Conservation (phyloP, 2,113 vertebrate species). For the Oncorhynchus masou region DNA sequence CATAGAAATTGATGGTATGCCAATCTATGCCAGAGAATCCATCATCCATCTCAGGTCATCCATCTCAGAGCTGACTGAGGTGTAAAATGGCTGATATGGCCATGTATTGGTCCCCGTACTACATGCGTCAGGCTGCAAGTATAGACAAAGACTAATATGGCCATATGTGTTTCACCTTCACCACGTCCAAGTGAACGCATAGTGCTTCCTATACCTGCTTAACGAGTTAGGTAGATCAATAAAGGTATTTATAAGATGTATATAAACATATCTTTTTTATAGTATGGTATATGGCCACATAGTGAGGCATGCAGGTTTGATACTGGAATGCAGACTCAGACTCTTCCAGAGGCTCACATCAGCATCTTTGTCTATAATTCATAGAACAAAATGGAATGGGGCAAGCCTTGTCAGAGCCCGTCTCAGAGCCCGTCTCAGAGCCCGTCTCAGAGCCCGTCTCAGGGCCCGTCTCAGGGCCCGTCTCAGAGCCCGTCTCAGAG, state of each 20-base stretch:
- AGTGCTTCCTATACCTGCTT: no score
- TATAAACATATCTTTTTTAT: neutral
- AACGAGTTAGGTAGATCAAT: no score
- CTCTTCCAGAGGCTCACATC: constrained; percentile 23
- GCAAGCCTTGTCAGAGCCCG: constrained; percentile 55
- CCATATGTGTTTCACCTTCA: neutral
- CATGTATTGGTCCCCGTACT: constrained; percentile 46
- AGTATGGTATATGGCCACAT: neutral
- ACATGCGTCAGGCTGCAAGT: constrained; percentile 25
- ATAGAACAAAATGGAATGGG: constrained; percentile 67
- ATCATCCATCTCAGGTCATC: neutral
- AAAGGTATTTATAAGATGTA: no score
- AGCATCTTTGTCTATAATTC: constrained; percentile 78
- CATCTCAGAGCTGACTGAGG: constrained; percentile 40
- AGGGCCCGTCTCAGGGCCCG: no score
- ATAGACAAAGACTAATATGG: constrained; percentile 23
- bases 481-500: no score
- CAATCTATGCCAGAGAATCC: constrained; percentile 21
- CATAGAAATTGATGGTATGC: no score
- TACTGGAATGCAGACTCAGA: neutral
- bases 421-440: no score
- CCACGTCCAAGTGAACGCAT: neutral
- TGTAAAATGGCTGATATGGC: constrained; percentile 73
- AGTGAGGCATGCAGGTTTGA: no score
- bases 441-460: no score